Base-by-base conservation (phyloP, 2,888 invertebrate species). In the Copidosoma aretas region DNA sequence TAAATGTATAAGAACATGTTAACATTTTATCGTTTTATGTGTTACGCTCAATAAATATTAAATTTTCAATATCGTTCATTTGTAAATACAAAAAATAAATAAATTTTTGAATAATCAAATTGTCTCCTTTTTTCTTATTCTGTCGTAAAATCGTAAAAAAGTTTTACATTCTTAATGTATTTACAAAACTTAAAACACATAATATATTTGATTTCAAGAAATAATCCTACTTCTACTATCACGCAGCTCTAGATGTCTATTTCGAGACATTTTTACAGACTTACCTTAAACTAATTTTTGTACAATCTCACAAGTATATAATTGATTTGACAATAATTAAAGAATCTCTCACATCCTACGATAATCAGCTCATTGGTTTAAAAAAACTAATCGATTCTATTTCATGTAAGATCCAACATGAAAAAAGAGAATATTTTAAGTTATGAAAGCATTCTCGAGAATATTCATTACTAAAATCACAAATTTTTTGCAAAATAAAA, bases 401-500 rank as follows among this genome's bases (percentile, higher is more conserved):
- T 32, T 32, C 32, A 32, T 32, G 32, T 32, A n/a, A n/a, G 32
- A 32, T 32, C 4, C 32, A 32, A 32, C 32, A 8, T 32, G 32
- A 32, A 32, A 32, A 32, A 8, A n/a, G n/a, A n/a, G n/a, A n/a
- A n/a, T n/a, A 59, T 54, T 10, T 15, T 1, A 12, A 43, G 24
- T 54, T 60, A 41, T 54, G 62, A 66, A 66, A 65, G 69, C 69
- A 70, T 66, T 66, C 61, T 70, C 66, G 66, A 66, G 19, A 56
- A 60, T 32, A 58, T 39, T 57, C 19, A 25, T 51, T 14, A 46
- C 17, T 46, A 1, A 15, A 46, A 46, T 15, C 51, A 52, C 43
- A 52, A 15, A 22, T 46, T 21, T 54, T 54, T 53, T 49, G n/a
- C 49, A 25, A 10, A 61, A 17, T 19, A n/a, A 52, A n/a, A n/a